These are phyloP conservation scores for Eremobia ochroleuca DNA, from an alignment of 2,888 invertebrate genomes.

Conservation along the genomic window DNA sequence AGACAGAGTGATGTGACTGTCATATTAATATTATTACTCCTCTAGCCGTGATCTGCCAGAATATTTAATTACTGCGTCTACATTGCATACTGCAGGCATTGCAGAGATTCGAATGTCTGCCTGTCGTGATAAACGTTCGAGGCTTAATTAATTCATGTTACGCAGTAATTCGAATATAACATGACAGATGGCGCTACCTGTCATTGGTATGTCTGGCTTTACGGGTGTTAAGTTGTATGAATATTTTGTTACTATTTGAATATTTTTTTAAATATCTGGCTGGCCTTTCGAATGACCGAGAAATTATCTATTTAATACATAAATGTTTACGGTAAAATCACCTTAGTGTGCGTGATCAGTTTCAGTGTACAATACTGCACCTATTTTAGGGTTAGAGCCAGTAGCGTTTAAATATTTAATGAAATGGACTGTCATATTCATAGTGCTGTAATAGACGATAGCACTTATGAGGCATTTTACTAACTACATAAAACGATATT, in stretches of 20 bases:
- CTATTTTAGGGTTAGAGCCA: not conserved
- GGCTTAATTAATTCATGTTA: slow-evolving; percentile 53
- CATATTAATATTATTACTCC: not conserved
- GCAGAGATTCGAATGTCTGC: slow-evolving; percentile 42
- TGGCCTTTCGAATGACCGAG: not conserved
- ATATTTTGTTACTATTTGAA: not conserved
- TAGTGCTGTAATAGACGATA: not conserved
- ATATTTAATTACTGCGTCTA: slow-evolving; percentile 37
- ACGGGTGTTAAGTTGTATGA: not conserved
- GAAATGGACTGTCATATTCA: not conserved
- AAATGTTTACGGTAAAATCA: not conserved
- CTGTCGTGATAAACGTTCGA: slow-evolving; percentile 50
- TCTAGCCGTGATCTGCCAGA: not conserved
- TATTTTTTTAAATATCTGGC: not conserved
- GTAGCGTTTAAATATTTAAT: not conserved
- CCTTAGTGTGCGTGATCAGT: not conserved
- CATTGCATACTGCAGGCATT: slow-evolving; percentile 34
- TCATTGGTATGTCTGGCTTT: slow-evolving; percentile 20
- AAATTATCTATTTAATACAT: not conserved
- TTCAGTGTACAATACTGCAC: no score
- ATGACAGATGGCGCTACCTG: slow-evolving; percentile 48
- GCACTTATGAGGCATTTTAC: not conserved
- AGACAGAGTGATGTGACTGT: not conserved
- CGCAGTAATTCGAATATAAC: slow-evolving; percentile 46
- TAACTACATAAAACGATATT: not conserved